These are phyloP conservation scores for Odontomachus brunneus DNA, from an alignment of 1,140 invertebrate species.

Conservation along the genomic window DNA sequence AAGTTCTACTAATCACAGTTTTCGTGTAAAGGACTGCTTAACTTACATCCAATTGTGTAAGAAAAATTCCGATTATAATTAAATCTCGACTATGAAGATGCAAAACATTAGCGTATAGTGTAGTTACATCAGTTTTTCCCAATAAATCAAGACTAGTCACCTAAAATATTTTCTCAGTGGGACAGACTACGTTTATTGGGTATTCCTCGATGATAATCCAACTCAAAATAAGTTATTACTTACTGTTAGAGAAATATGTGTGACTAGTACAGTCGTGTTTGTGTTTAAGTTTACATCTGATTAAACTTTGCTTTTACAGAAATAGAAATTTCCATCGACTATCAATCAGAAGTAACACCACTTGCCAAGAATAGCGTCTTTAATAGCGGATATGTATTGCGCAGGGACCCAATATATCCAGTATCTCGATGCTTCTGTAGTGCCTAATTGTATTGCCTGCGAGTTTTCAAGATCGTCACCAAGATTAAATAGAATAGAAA, in stretches of 20 bases:
- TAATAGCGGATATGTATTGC: conserved; percentile 96
- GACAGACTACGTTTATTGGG: conserved; percentile 67
- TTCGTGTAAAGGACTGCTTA: conserved; percentile 46
- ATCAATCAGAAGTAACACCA: conserved; percentile 92
- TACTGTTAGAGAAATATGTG: conserved; percentile 80
- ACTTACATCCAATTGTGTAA: conserved; percentile 31
- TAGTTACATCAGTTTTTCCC: conserved; percentile 37
- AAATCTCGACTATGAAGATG: conserved; percentile 54
- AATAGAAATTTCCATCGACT: conserved; percentile 62
- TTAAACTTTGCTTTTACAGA: conserved; percentile 75
- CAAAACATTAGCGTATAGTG: conserved; percentile 47
- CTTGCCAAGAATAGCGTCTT: conserved; percentile 95
- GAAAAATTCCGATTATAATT: conserved; percentile 34
- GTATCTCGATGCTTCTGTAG: conserved; percentile 95
- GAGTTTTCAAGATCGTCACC: conserved; percentile 1
- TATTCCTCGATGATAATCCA: conserved; percentile 72
- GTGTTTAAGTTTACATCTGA: conserved; percentile 77
- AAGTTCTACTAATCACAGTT: conserved; percentile 63
- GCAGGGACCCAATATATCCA: conserved; percentile 98
- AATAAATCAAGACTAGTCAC: conserved; percentile 56
- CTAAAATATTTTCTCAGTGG: conserved; percentile 55
- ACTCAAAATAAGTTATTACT: conserved; percentile 81
- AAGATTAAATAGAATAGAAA: too few relatives aligned
- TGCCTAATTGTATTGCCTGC: conserved; percentile 93
- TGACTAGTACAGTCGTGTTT: conserved; percentile 84